Conservation (phyloP, 1,140 invertebrate genomes). For the Amphibalanus amphitrite region DNA sequence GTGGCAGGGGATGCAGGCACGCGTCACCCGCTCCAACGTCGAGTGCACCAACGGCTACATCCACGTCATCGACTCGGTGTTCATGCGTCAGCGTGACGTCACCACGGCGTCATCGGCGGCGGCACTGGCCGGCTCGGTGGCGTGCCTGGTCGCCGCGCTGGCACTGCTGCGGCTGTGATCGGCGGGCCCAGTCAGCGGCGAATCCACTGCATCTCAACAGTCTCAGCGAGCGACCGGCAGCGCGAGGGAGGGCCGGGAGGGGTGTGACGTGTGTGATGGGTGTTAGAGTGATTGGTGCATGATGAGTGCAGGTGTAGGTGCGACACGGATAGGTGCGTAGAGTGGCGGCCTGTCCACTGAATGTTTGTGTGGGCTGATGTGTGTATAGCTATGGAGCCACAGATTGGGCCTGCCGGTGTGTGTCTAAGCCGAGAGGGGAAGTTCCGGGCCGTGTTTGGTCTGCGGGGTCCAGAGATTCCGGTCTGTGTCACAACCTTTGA, state of each 20-base stretch:
- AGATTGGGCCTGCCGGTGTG: no score
- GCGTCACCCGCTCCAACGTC: slow-evolving; percentile 70
- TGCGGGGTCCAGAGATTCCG: no score
- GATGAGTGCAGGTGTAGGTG: no score
- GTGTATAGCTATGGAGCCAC: no score
- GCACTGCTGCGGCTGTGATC: neutral
- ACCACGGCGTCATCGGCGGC: slow-evolving; percentile 19
- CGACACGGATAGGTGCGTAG: neutral
- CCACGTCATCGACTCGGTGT: slow-evolving; percentile 70
- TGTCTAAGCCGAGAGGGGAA: no score
- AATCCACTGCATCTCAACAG: neutral
- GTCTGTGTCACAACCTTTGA: no score
- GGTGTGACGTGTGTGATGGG: no score
- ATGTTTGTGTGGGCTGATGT: no score
- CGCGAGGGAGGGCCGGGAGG: no score
- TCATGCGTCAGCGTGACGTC: slow-evolving; percentile 67
- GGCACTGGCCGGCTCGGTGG: neutral
- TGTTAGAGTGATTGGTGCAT: no score
- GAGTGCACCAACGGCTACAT: slow-evolving; percentile 84
- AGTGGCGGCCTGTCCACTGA: neutral
- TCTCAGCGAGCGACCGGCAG: neutral
- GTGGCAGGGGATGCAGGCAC: slow-evolving; percentile 63
- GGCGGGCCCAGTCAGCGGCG: no score
- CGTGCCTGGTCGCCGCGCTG: neutral
- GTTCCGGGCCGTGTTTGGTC: no score